A percentile compares a stretch with the other conserved stretches of the same genome.
phyloP scores from a whole-genome alignment of 2,797 vertebrate genomes.

The Notolepis coatsorum region DNA sequence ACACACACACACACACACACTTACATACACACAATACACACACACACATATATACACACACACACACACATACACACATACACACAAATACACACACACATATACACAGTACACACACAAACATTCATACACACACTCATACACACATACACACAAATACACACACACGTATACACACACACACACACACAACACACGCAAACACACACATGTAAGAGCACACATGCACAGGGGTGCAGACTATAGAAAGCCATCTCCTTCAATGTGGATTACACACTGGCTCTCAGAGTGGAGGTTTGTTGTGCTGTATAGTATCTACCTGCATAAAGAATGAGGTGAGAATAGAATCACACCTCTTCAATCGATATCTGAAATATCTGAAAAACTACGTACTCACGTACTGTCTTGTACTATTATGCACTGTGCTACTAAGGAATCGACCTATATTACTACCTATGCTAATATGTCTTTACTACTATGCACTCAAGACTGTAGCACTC shows the following conservation, averaged over 20 bases:
- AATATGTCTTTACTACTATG: too few relatives aligned
- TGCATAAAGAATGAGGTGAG: slow-evolving; percentile 56
- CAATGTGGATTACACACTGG: slow-evolving; percentile 61
- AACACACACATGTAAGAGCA: not conserved
- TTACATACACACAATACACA: slow-evolving; percentile 52
- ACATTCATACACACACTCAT: not conserved
- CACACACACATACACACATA: slow-evolving; percentile 1
- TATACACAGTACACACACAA: not conserved
- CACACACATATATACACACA: too few relatives aligned
- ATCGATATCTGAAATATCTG: too few relatives aligned
- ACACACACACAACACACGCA: slow-evolving; percentile 31
- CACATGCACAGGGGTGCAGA: slow-evolving; percentile 54
- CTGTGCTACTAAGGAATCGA: too few relatives aligned
- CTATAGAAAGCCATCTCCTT: slow-evolving; percentile 70
- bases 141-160: slow-evolving; percentile 31
- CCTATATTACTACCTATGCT: too few relatives aligned
- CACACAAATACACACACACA: slow-evolving; percentile 44
- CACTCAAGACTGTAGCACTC: too few relatives aligned
- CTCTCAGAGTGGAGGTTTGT: slow-evolving; percentile 43
- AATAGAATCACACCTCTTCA: too few relatives aligned
- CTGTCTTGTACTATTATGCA: too few relatives aligned
- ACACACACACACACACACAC: too few relatives aligned
- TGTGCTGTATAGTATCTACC: slow-evolving; percentile 50
- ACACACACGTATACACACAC: not conserved
- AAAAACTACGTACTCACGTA: too few relatives aligned